phyloP scores from a whole-genome alignment of 2,888 invertebrate genomes.

The Nomada goodeniana region DNA sequence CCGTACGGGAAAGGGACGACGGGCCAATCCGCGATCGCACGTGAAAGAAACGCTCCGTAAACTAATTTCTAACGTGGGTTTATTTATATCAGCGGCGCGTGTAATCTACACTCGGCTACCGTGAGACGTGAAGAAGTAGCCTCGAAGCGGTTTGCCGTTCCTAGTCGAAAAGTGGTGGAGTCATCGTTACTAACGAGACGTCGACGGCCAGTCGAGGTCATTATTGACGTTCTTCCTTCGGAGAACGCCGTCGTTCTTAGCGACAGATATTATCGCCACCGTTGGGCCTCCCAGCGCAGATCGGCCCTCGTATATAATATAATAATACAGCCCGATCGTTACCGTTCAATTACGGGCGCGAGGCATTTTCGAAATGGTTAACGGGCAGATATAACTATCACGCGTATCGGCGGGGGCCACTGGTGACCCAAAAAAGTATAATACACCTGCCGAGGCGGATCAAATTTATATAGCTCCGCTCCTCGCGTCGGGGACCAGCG shows the following conservation, averaged over 20 bases:
- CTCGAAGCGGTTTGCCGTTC: slow-evolving; percentile 46
- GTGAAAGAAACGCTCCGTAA: slow-evolving; percentile 55
- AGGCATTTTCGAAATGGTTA: neutral
- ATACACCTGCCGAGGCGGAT: no score
- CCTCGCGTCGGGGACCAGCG: no score
- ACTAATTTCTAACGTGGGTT: slow-evolving; percentile 71
- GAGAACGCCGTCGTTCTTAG: slow-evolving; percentile 65
- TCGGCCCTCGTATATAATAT: slow-evolving; percentile 16
- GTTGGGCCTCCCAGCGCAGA: slow-evolving; percentile 53
- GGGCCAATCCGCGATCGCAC: slow-evolving; percentile 35
- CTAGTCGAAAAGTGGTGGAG: slow-evolving; percentile 72
- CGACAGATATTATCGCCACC: slow-evolving; percentile 69
- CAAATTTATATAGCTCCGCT: no score
- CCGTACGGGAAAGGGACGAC: slow-evolving; percentile 11
- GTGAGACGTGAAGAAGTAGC: slow-evolving; percentile 65
- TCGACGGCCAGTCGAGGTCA: slow-evolving; percentile 68
- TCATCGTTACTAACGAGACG: slow-evolving; percentile 81
- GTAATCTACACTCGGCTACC: slow-evolving; percentile 82
- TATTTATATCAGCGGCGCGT: slow-evolving; percentile 72
- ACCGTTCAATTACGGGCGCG: slow-evolving; percentile 53
- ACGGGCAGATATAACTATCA: neutral
- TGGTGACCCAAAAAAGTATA: no score
- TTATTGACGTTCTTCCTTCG: slow-evolving; percentile 67
- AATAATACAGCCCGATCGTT: slow-evolving; percentile 58
- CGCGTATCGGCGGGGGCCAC: no score